These are phyloP conservation scores for Crematogaster levior DNA, from an alignment of 2,888 invertebrate genomes.

Conservation along the genomic window DNA sequence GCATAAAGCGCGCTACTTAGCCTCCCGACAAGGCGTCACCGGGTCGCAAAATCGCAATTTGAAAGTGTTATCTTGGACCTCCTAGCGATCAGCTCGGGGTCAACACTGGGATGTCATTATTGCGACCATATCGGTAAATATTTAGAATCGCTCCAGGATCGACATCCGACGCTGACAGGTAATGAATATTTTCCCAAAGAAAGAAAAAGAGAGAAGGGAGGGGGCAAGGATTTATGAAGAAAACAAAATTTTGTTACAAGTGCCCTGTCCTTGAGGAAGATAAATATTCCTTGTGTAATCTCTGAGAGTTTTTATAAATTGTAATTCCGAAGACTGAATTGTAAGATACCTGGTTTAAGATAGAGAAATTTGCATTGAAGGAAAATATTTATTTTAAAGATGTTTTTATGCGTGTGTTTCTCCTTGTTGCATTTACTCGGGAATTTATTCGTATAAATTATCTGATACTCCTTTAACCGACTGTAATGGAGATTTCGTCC, in stretches of 20 bases:
- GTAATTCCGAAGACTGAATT: neutral
- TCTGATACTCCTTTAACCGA: neutral
- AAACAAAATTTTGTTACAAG: neutral
- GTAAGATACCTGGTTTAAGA: neutral
- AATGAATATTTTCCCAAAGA: neutral
- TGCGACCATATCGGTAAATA: neutral
- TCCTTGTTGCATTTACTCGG: neutral
- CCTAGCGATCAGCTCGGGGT: neutral
- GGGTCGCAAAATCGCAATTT: neutral
- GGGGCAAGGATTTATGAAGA: neutral
- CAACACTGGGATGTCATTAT: neutral
- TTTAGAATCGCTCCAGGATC: neutral
- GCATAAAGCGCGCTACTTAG: slow-evolving; percentile 29
- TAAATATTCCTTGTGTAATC: neutral
- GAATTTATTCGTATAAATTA: slow-evolving; percentile 3
- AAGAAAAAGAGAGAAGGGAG: no score
- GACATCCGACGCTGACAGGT: neutral
- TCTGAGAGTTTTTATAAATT: neutral
- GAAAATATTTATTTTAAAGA: neutral
- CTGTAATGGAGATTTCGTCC: neutral
- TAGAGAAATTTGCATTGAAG: neutral
- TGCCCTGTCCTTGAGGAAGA: neutral
- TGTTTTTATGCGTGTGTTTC: neutral
- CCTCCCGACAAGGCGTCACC: neutral
- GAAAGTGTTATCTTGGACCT: neutral